These are phyloP conservation scores for Drosophila sp. DNA, from an alignment of 1,140 invertebrate species.

Conservation along the genomic window DNA sequence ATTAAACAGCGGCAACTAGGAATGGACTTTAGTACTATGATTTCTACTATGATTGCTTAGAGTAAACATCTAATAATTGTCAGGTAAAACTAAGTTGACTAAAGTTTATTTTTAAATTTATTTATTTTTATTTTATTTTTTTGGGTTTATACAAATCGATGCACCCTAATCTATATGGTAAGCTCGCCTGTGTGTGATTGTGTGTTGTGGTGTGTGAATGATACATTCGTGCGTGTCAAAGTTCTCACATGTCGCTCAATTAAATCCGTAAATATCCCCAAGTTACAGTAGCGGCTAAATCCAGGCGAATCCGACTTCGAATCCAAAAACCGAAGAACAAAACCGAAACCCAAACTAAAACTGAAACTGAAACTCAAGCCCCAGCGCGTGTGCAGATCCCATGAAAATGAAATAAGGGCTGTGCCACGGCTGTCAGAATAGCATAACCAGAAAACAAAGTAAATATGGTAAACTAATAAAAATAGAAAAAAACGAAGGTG, in stretches of 20 bases:
- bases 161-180: background rate
- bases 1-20: no score
- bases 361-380: slow-evolving; percentile 10
- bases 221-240: slow-evolving; percentile 40
- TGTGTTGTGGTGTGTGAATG: slow-evolving; percentile 11
- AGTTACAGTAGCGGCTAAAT: slow-evolving; percentile 11
- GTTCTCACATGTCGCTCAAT: slow-evolving; percentile 47
- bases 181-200: background rate
- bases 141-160: no score
- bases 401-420: slow-evolving; percentile 37
- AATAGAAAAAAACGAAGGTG: slow-evolving; percentile 1
- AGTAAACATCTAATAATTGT: no score
- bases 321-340: slow-evolving; percentile 1
- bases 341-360: slow-evolving; percentile 8
- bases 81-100: no score
- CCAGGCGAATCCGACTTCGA: slow-evolving; percentile 26
- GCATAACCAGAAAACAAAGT: slow-evolving; percentile 8
- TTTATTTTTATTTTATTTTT: no score
- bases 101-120: no score
- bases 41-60: no score
- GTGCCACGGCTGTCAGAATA: slow-evolving; percentile 4
- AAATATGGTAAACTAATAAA: background rate
- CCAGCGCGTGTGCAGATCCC: slow-evolving; percentile 42
- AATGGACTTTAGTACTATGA: no score
- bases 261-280: slow-evolving; percentile 38